These are phyloP conservation scores for Hydrocynus forskahlii DNA, from an alignment of 2,797 vertebrate species.

Conservation along the genomic window DNA sequence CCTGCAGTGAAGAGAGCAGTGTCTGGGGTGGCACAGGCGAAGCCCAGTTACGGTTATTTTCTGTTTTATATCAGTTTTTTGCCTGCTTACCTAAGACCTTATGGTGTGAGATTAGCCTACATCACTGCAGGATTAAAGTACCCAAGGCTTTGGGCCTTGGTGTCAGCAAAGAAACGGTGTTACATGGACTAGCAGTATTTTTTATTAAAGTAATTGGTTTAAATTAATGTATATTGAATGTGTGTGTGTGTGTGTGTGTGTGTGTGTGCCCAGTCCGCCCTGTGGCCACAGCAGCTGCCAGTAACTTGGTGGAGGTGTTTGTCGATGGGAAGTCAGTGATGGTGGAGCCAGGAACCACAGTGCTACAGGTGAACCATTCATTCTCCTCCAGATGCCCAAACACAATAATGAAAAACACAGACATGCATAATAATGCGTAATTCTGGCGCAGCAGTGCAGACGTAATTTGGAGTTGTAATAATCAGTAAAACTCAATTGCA, in stretches of 20 bases:
- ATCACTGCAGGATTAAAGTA: slow-evolving; percentile 61
- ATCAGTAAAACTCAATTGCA: slow-evolving; percentile 54
- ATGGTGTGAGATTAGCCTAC: slow-evolving; percentile 56
- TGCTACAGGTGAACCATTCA: slow-evolving; percentile 81
- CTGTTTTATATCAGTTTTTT: background rate
- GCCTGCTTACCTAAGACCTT: background rate
- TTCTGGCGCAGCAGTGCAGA: background rate
- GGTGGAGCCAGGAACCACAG: slow-evolving; percentile 90
- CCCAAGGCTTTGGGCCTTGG: slow-evolving; percentile 14
- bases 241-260: background rate
- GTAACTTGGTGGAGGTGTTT: slow-evolving; percentile 88
- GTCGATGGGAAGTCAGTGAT: slow-evolving; percentile 87
- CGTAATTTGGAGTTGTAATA: background rate
- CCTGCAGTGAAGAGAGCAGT: slow-evolving; percentile 74
- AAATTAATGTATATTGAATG: too few relatives aligned
- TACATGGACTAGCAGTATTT: background rate
- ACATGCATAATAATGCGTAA: background rate
- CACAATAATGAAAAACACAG: background rate
- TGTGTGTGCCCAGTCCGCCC: slow-evolving; percentile 67
- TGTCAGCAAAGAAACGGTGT: slow-evolving; percentile 11
- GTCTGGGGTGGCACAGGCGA: slow-evolving; percentile 69
- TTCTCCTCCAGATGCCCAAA: too few relatives aligned
- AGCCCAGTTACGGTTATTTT: slow-evolving; percentile 74
- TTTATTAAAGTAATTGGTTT: too few relatives aligned
- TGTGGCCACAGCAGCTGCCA: slow-evolving; percentile 76